Base-by-base conservation (phyloP, 2,113 vertebrate genomes). In the Rallus limicola region DNA sequence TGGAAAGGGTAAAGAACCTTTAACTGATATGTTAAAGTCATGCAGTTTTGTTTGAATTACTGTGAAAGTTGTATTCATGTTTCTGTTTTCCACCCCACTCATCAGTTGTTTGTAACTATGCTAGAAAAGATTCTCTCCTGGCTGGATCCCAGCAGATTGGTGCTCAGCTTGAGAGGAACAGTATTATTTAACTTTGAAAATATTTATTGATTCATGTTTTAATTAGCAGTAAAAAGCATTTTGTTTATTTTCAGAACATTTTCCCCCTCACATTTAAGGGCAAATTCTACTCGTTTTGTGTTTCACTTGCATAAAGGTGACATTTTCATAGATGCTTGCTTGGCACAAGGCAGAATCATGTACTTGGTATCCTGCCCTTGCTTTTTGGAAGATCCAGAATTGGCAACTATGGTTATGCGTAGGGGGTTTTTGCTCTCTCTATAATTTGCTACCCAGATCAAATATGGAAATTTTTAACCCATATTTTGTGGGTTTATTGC, bases 171-270 rank as follows among this genome's bases (percentile, higher is more conserved):
- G 97, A 97, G 97, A 96, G 95, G 97, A 97, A 97, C 95, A 95
- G 95, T 96, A 97, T 97, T 97, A 97, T 97, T 97, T 92, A 97
- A 97, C 97, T 97, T 97, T 96, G 97, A 97, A 97, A 97, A 97
- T 97, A 97, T 97, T 97, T 97, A 97, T 97, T 96, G 96, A 97
- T 96, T 97, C 97, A 94, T 95, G 96, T 97, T 97, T 97, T 97
- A 97, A 97, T 97, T 97, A 97, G 95, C 96, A 97, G 91, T 93
- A 95, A 97, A 97, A 97, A 97, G 91, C 97, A 97, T 96, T 97
- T 97, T 97, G 97, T 97, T 97, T 97, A 97, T 97, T 97, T 97
- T 97, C 95, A 97, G 96, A 95, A 92, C 90, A 92, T 89, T 97
- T 97, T 94, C 80, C 95, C 92, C 92, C 93, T 97, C 93, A 82